Conservation (phyloP, 2,888 invertebrate species). For the Epiblema foenella region DNA sequence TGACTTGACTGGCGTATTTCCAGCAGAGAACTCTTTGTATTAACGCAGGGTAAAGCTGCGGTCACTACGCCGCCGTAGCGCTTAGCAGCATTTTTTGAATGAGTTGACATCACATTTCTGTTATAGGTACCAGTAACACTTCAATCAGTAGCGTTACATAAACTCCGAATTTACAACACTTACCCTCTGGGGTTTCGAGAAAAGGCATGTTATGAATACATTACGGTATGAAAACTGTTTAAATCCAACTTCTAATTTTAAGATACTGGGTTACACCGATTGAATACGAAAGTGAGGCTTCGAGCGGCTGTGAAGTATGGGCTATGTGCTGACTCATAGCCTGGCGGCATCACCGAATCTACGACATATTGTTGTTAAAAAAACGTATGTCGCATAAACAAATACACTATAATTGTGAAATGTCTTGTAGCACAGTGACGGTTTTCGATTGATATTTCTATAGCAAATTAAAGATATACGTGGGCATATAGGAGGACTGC, state of each 20-base stretch:
- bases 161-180: slow-evolving; percentile 18
- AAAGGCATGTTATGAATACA: slow-evolving; percentile 34
- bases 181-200: not conserved
- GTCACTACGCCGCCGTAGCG: not conserved
- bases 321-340: slow-evolving; percentile 50
- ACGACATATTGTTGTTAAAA: not conserved
- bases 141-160: not conserved
- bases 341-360: slow-evolving; percentile 56
- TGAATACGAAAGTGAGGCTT: slow-evolving; percentile 39
- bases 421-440: no score
- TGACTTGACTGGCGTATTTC: not conserved
- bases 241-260: slow-evolving; percentile 36
- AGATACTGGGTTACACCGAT: slow-evolving; percentile 42
- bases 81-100: not conserved
- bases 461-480: no score
- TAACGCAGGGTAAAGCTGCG: not conserved
- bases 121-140: not conserved
- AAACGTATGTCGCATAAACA: slow-evolving; percentile 3
- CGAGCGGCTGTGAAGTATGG: slow-evolving; percentile 38
- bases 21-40: not conserved
- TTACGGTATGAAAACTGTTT: slow-evolving; percentile 33
- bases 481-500: no score
- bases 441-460: no score
- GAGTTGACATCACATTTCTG: not conserved
- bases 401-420: not conserved